Base-by-base conservation (phyloP, 2,113 vertebrate species). In the Polyodon spathula region DNA sequence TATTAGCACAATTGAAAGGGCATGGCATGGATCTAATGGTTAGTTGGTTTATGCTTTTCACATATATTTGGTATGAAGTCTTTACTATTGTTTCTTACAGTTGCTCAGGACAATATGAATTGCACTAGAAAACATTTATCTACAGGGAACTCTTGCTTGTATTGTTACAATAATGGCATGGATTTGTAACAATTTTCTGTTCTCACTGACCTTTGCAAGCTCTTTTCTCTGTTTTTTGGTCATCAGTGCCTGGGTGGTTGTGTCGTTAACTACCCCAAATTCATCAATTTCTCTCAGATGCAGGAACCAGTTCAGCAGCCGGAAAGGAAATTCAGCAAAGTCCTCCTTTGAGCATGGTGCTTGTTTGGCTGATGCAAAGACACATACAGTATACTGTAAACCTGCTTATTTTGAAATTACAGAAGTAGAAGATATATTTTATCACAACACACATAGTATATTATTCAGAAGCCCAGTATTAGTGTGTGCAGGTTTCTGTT, bases 241-340 rank as follows among this genome's bases (percentile, higher is more conserved):
- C 37, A 59, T 37, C 8, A 17, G 14, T 9, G 58, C 58, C 10
- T 39, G 58, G 9, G 58, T 40, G 2, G 58, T 39, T 6, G 38
- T 14, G 41, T 37, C 37, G 40, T 59, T 44, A 14, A 59, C 41
- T 37, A 11, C 12, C 16, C 40, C 58, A 17, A 40, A 39, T 6
- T 37, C 41, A 12, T 59, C 58, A 17, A 59, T 59, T 44, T 59
- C 58, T 17, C 42, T 39, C 16, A 59, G 58, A 41, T 59, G 58
- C 14, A 59, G 58, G 58, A 59, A 59, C 58, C 58, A 59, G 38
- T 59, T 41, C 16, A 59, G 58, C 9, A 59, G 58, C 8, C 58
- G 37, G 58, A 52, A 59, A 6, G 58, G 58, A 17, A 59, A 59
- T 41, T 59, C 37, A n/a, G 16, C 58, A 14, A 17, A 14, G 11